Evolutionary conservation across 2,888 invertebrate species (phyloP).

Genomic region (Rhopalosiphum nymphaeae): DNA sequence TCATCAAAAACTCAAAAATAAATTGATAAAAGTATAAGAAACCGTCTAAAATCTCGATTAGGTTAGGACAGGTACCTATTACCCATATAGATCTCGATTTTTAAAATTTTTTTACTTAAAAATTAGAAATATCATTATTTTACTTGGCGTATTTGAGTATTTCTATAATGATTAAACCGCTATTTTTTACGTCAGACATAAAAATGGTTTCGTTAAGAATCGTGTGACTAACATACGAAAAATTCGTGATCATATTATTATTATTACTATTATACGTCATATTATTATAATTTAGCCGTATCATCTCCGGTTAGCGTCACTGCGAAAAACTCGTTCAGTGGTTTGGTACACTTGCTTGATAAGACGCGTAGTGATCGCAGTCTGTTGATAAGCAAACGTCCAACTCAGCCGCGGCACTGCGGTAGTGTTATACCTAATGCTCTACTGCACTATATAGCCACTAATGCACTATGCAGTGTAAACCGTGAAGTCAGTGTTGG

Average conservation of each 20-base stretch:
- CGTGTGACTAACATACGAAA: neutral
- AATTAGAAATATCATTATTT: neutral
- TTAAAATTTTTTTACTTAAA: no score
- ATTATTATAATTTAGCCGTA: neutral
- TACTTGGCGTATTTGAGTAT: neutral
- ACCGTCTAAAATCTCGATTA: no score
- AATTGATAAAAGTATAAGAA: neutral
- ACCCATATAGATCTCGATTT: no score
- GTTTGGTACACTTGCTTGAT: conserved; percentile 57
- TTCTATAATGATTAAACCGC: neutral
- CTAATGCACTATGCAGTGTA: neutral
- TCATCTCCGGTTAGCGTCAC: neutral
- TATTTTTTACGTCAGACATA: neutral
- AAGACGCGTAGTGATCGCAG: conserved; percentile 9
- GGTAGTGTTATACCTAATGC: neutral
- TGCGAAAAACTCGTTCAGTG: neutral
- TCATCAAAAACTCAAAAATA: neutral
- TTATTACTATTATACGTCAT: neutral
- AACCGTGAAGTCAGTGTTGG: neutral
- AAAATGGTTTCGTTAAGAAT: neutral
- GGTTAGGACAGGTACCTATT: no score
- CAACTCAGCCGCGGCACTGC: neutral
- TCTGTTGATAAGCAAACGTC: conserved; percentile 39
- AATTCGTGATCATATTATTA: neutral
- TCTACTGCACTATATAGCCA: no score